Base-by-base conservation (phyloP, 2,888 invertebrate genomes). In the Portevinia maculata region DNA sequence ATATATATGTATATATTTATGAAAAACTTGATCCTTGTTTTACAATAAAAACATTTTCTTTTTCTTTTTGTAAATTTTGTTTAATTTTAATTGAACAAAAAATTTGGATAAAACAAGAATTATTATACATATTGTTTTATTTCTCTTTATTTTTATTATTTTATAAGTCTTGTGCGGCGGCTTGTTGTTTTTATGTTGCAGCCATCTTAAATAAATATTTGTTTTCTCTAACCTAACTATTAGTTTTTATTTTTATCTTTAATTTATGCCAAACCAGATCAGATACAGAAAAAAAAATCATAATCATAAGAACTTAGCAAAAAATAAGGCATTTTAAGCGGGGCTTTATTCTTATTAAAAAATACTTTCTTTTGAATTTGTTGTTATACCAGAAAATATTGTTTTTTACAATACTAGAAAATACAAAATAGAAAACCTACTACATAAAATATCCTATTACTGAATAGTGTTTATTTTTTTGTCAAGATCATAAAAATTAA, bases 281-380 rank as follows among this genome's bases (percentile, higher is more conserved):
- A 21, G 6, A 55, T 17, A 8, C 39, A 59, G 32, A 15, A 28
- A 44, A 28, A 8, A 32, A 50, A 41, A 65, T 28, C 24, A 3
- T 28, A 69, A 52, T 13, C 8, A 17, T 28, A 65, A 55, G 78
- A 78, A 83, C 78, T 83, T 65, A 73, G 83, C 60, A 73, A 83
- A 83, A 83, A 83, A 83, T 78, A 67, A 83, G 83, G 83, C 83
- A 83, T 83, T 83, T 83, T 83, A 78, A 60, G 55, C 71, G 59
- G 69, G 83, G 83, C 83, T 73, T 69, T 62, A 73, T 73, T 67
- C 65, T 60, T 67, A 52, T 50, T 65, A 15, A 71, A 64, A 3
- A 57, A 50, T 48, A 21, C n/a, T 53, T 11, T 57, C 37, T 41
- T 21, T 19, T 48, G 44, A 15, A 8, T 55, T 50, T 48, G 8